Evolutionary conservation across 1,140 invertebrate genomes (phyloP), one percentile per base, ranked within the genome.

Genomic region (Drosophila nasuta): DNA sequence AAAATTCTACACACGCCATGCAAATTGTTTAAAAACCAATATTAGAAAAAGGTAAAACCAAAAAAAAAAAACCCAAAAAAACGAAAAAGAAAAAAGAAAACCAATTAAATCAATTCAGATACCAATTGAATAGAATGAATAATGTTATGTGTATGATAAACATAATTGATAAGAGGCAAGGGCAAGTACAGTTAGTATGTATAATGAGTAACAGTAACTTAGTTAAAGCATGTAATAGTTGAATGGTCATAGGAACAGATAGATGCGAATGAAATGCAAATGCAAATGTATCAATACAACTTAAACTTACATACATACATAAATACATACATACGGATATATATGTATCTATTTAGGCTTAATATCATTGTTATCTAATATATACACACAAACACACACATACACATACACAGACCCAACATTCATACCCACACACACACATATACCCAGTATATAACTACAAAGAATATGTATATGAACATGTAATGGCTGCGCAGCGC

Each of bases 321-420:
- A 17, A 38, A 38, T 65, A 52, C 30, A 63, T 49, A 54, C 30
- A 54, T 54, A 43, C 54, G 28, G 7, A 51, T 33, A 46, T 46
- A 56, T 65, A 56, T 64, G 20, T 73, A 73, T 68, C 64, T 73
- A 87, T 65, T 76, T 88, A 88, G 85, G 85, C 85, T 89, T 88
- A 88, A 89, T 75, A 90, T 89, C 85, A 88, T 88, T 88, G 85
- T 88, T 88, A 88, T 88, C 85, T 88, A 88, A 88, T 88, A 86
- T 87, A 87, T 80, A 87, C 71, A 79, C 62, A 66, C 15, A 69
- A 8, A 79, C 60, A 77, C 68, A 79, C 60, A 75, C 51, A 79
- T 8, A 54, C 28, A 69, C 45, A 70, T 8, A 54, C 28, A 69
- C 45, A 70, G 38, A 54, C 77, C 56, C 62, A 77, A 52, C 20